Evolutionary conservation across 2,888 invertebrate species (phyloP).

Genomic region (Monochamus alternatus): DNA sequence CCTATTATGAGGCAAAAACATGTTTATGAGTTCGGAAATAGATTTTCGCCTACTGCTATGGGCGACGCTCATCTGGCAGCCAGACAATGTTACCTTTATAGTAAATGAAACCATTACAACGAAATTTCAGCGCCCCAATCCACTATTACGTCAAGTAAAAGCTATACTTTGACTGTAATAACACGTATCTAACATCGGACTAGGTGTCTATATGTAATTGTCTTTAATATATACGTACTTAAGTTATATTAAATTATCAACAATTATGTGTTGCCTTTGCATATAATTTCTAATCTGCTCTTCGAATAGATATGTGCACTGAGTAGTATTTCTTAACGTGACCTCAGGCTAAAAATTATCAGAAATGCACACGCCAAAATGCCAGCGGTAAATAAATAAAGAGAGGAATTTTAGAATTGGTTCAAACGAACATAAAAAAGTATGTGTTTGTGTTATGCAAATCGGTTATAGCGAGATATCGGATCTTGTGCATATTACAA

Average conservation of each 20-base stretch:
- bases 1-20: not conserved
- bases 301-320: conserved; percentile 10
- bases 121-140: conserved; percentile 5
- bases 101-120: conserved; percentile 33
- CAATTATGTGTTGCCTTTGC: conserved; percentile 16
- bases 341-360: conserved; percentile 4
- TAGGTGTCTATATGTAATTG: conserved; percentile 25
- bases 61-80: not conserved
- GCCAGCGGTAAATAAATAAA: too few species aligned
- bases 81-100: conserved; percentile 12
- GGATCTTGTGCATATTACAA: too few species aligned
- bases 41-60: not conserved
- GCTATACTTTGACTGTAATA: conserved; percentile 37
- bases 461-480: too few species aligned
- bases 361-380: too few species aligned
- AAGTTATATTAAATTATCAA: conserved; percentile 34
- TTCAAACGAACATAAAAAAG: too few species aligned
- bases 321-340: not conserved
- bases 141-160: conserved; percentile 33
- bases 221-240: conserved; percentile 36
- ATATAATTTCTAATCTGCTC: conserved; percentile 7
- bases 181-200: conserved; percentile 31
- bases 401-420: too few species aligned
- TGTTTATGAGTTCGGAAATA: not conserved
- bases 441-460: too few species aligned